Evolutionary conservation across 2,888 invertebrate genomes (phyloP), one percentile per base, ranked within the genome.

Genomic region (Latrodectus elegans): DNA sequence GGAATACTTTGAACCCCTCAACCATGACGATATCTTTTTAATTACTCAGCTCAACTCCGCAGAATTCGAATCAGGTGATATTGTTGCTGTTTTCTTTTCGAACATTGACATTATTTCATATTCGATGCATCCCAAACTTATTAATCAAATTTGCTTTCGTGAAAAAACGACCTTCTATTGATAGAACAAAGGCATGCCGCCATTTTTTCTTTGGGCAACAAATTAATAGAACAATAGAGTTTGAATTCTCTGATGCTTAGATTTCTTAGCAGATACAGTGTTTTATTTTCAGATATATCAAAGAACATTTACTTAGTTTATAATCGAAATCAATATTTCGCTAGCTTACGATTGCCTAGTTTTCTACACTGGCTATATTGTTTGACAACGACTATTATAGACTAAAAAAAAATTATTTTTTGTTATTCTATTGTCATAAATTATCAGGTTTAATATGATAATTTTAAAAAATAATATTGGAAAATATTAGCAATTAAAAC

Each of bases 171-270:
- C 77, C 77, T 77, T 68, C 38, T 6, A 38, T 8, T 15, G 10
- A 22, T 17, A 64, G 80, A n/a, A 80, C 72, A 49, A 71, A 64
- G 64, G 4, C 12, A 38, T 26, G 38, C 60, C 12, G 49, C 76
- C 15, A 8, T 12, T 71, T 72, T 60, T 72, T 51, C 71, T 60
- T 64, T 80, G 72, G 71, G 60, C 72, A 17, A 22, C 72, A 64
- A 80, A 72, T 71, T 80, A 80, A 64, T 80, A 51, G 72, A 80
- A 80, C 72, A 80, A 72, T 80, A 38, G 64, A 14, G 64, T 72
- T 72, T 49, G 49, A 72, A 60, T 60, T 60, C 60, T 60, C n/a
- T 60, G 38, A 38, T 38, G 6, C 38, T 38, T 38, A 3, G 38
- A 38, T 38, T 38, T 38, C 38, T 38, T 38, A 38, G 1, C 38